phyloP scores from a whole-genome alignment of 53 echinoderm and acorn worm genomes.

The Paracentrotus lividus region DNA sequence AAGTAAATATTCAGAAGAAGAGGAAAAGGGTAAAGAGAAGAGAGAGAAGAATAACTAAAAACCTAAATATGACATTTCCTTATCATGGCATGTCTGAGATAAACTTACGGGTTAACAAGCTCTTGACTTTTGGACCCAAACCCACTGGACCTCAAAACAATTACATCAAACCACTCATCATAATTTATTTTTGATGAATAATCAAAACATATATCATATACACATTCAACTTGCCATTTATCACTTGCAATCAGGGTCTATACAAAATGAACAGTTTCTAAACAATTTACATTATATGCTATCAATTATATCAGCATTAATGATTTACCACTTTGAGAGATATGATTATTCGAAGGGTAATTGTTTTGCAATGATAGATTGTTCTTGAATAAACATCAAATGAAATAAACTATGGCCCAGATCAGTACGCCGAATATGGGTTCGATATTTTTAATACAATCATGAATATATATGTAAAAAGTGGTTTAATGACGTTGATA shows the following conservation, averaged over 20 bases:
- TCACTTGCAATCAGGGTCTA: background rate
- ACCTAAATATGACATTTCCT: background rate
- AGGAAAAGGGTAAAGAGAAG: background rate
- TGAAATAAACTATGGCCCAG: background rate
- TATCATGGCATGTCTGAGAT: background rate
- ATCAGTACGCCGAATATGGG: background rate
- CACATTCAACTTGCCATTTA: background rate
- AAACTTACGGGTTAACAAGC: background rate
- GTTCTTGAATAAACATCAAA: background rate
- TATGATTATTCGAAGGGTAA: background rate
- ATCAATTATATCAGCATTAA: constrained; percentile 1
- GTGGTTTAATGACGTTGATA: no score
- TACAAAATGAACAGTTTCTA: background rate
- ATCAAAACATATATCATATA: background rate
- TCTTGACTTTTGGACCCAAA: constrained; percentile 11
- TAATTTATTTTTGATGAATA: no score
- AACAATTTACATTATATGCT: background rate
- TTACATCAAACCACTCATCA: background rate
- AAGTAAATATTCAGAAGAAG: background rate
- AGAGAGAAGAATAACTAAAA: background rate
- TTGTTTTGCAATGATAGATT: background rate
- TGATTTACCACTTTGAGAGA: background rate
- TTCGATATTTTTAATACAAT: no score
- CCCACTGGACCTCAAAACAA: background rate
- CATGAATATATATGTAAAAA: no score